Percentiles rank a stretch among this genome's conserved stretches.
Conservation (phyloP, 1,140 invertebrate species). For the Rhizoglyphus robini region DNA sequence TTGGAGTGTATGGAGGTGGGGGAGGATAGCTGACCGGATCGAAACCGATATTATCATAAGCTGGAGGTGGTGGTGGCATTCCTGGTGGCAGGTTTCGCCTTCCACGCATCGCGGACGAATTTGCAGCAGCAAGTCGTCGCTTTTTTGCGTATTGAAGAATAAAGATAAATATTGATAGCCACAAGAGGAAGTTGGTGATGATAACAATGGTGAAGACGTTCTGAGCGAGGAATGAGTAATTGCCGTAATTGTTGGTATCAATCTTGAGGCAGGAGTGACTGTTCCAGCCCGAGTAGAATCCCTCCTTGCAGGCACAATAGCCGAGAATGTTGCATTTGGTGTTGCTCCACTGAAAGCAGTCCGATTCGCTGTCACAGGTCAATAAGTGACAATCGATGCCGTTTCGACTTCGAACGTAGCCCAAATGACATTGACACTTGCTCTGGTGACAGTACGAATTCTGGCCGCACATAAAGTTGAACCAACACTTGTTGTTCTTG, state of each 20-base stretch:
- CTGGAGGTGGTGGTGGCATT: neutral
- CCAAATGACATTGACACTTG: neutral
- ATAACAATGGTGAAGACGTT: neutral
- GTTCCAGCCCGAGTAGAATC: no score
- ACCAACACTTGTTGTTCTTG: neutral
- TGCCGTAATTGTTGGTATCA: neutral
- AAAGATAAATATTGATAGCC: neutral
- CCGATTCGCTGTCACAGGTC: neutral
- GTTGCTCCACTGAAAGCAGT: neutral
- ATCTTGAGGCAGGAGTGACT: no score
- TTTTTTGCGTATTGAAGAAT: neutral
- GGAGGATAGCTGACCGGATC: neutral
- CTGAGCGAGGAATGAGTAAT: neutral
- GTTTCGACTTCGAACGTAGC: neutral
- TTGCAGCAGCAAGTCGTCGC: neutral
- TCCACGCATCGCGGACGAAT: neutral
- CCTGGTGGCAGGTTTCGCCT: neutral
- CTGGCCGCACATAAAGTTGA: neutral
- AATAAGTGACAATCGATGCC: neutral
- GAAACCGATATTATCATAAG: conserved; percentile 1
- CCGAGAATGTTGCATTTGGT: neutral
- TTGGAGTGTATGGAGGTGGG: neutral
- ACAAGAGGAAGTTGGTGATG: conserved; percentile 6
- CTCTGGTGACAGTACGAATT: neutral
- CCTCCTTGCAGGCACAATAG: neutral